Evolutionary conservation across 2,113 vertebrate species (phyloP).

Genomic region (Amblyornis subalaris): DNA sequence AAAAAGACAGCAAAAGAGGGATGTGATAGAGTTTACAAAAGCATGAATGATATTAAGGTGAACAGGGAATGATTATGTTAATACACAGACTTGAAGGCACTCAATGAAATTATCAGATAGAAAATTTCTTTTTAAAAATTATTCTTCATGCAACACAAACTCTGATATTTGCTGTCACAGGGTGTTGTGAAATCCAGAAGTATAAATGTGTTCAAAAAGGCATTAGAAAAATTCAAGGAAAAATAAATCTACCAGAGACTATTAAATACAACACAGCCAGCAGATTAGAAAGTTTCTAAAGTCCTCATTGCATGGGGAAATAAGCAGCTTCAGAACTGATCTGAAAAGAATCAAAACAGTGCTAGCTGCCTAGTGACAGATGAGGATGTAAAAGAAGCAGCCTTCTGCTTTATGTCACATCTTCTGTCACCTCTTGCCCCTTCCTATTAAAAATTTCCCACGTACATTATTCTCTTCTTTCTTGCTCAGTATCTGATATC

Average conservation of each 20-base stretch:
- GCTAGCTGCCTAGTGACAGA: not conserved
- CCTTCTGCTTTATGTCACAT: not conserved
- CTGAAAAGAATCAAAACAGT: not conserved
- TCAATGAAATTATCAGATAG: not conserved
- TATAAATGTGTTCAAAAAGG: not conserved
- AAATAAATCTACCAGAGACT: not conserved
- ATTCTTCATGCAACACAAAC: not conserved
- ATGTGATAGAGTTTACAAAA: not conserved
- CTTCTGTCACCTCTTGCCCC: not conserved
- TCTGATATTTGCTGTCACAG: not conserved
- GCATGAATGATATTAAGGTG: not conserved
- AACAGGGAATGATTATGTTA: not conserved
- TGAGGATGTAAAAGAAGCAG: not conserved
- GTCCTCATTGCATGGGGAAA: not conserved
- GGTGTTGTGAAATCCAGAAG: not conserved
- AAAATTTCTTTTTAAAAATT: not conserved
- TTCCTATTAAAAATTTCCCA: not conserved
- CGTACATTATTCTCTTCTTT: not conserved
- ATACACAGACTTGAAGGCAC: not conserved
- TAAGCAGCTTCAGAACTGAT: not conserved
- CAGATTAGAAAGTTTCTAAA: not conserved
- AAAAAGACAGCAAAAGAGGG: not conserved
- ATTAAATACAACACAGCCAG: not conserved
- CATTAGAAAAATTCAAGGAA: not conserved
- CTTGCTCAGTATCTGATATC: not conserved